Base-by-base conservation (phyloP, 2,888 invertebrate species). In the Hirtodrosophila alboralis region DNA sequence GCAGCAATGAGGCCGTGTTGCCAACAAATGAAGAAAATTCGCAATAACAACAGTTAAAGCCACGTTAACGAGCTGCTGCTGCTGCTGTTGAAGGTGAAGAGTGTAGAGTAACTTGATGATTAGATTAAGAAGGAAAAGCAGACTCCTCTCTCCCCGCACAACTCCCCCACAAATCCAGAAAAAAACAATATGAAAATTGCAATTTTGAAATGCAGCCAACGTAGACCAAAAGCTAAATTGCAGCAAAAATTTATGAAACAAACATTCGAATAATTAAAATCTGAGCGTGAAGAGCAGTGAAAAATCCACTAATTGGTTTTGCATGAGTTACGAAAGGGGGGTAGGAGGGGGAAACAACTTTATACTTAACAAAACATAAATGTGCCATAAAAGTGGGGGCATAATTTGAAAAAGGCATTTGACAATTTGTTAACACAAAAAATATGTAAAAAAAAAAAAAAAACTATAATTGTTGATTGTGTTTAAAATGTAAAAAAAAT, bases 231-330 rank as follows among this genome's bases (percentile, higher is more conserved):
- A n/a, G n/a, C n/a, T 28, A 10, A 37, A 47, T 10, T 48, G 60
- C 59, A 45, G 36, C 59, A 68, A 41, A n/a, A 28, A 53, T 44
- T 72, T 69, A 41, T 73, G 68, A 47, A 45, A 54, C 60, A 72
- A 73, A 56, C 74, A 37, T 33, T 49, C 44, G 44, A 74, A 57
- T 74, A 70, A 70, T 74, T 70, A 70, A 70, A 70, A 52, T 40
- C 56, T 51, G 30, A n/a, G 61, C 81, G 36, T 68, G 84, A 60
- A 71, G 57, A 76, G 74, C 76, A 73, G 79, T 75, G 75, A 84
- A 64, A 84, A 64, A 76, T 84, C 64, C 78, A 65, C 85, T 83
- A 86, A 83, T 83, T 86, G 81, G 86, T 84, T 81, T 84, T 86
- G 86, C 81, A 86, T 86, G 86, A 83, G 75, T 78, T 83, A 51